Evolutionary conservation across 2,797 vertebrate species (phyloP), one percentile per base, ranked within the genome.

Genomic region (Anabas testudineus): DNA sequence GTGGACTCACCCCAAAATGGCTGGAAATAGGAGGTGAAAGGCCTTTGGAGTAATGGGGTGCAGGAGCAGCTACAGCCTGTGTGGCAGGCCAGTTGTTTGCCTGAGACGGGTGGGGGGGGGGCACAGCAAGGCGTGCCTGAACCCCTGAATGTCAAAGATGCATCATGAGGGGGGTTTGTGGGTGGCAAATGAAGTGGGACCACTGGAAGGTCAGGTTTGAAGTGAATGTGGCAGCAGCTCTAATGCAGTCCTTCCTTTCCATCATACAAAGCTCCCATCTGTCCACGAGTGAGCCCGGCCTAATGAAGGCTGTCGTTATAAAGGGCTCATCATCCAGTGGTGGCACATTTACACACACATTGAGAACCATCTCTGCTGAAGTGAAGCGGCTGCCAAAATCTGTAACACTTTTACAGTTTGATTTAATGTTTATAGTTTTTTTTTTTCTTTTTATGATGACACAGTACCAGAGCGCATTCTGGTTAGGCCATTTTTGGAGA

Each of bases 141-240:
- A 79, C 67, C 67, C 67, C 76, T 55, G 56, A 76, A 78, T 88
- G 89, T 87, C 73, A 82, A 76, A 86, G 88, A 92, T 90, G 85
- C 81, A 89, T 91, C 86, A 76, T 77, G 74, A 76, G 83, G 80
- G 80, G 77, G 84, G 78, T 56, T 62, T 58, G 77, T 85, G 84
- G 83, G 78, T 76, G 80, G 83, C 67, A 77, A 80, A 87, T 87
- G 78, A 89, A 86, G 82, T 82, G 82, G 77, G 85, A 79, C 86
- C 75, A 71, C 42, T 77, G 75, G 86, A 93, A 91, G 93, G 91
- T 93, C 90, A 91, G 86, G 83, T 88, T 91, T 91, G 84, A 92
- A 90, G 83, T 88, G 78, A 71, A 88, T 73, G 78, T 85, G 74
- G 85, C 76, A 87, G 79, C 75, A 58, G 81, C 85, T 79, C 83